phyloP scores from a whole-genome alignment of 1,140 invertebrate genomes.

The Anastatus disparis region DNA sequence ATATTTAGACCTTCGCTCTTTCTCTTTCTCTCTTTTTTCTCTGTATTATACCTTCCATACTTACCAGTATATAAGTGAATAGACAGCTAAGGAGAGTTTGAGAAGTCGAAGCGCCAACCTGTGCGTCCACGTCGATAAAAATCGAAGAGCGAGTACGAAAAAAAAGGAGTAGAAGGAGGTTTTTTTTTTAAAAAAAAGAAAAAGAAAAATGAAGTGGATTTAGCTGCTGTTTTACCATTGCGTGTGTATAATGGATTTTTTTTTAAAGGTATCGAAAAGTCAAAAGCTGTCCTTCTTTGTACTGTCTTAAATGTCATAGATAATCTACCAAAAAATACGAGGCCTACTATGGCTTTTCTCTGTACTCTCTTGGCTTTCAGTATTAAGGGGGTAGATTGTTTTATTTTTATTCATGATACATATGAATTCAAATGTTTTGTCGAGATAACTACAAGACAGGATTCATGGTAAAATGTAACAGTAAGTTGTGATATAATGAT shows the following conservation, averaged over 20 bases:
- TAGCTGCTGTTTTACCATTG: slow-evolving; percentile 1
- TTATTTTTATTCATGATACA: too few species aligned
- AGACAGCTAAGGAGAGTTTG: slow-evolving; percentile 26
- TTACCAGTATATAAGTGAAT: slow-evolving; percentile 14
- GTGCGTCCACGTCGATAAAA: slow-evolving; percentile 44
- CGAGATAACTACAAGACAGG: too few species aligned
- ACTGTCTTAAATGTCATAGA: slow-evolving; percentile 19
- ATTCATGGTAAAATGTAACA: too few species aligned
- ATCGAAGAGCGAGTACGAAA: slow-evolving; percentile 13
- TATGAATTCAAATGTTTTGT: too few species aligned
- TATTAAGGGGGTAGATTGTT: too few species aligned
- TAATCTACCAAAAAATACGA: slow-evolving; percentile 29
- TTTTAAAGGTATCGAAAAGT: slow-evolving; percentile 25
- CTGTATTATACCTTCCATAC: too few species aligned
- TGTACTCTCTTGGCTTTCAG: too few species aligned
- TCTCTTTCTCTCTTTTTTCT: too few species aligned
- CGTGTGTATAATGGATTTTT: too few species aligned
- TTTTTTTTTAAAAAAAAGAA: too few species aligned
- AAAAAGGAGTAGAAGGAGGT: neutral
- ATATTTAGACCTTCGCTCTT: slow-evolving; percentile 67
- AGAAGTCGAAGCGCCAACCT: slow-evolving; percentile 40
- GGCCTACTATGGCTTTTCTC: neutral
- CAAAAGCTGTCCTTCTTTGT: slow-evolving; percentile 27
- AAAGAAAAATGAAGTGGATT: neutral
- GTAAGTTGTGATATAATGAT: too few species aligned